Base-by-base conservation (phyloP, 2,113 vertebrate genomes). In the Albula glossodonta region DNA sequence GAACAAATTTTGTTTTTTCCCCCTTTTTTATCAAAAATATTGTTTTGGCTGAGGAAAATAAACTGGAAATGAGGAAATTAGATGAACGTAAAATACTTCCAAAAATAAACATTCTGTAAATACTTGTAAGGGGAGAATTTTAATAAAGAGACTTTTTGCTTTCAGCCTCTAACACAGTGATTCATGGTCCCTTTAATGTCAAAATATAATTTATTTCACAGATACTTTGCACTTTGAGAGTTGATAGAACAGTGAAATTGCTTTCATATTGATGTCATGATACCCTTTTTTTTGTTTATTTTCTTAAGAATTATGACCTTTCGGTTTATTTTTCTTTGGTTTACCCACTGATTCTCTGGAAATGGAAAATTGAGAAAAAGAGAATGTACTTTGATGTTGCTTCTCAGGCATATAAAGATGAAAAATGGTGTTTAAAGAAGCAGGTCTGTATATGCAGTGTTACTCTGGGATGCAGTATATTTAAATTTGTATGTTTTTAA, bases 161-260 rank as follows among this genome's bases (percentile, higher is more conserved):
- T 31, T 8, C 70, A n/a, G 9, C 70, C 22, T 74, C 5, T 8
- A n/a, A 10, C 70, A 31, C n/a, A 31, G 4, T 74, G 70, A 84
- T 84, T 84, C 52, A 84, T 31, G 70, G 13, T 2, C 63, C 31
- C 70, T 25, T 17, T 50, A 66, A 78, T 53, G 70, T 84, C 51
- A 9, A 48, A 74, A 80, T 31, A 85, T n/a, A 31, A 85, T 85
- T 56, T 80, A 85, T 79, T 17, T 51, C 25, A 25, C 51, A 78
- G 52, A 85, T 57, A 80, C 74, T 60, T 25, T 52, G 51, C 41
- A 85, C 77, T 79, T 31, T 2, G 52, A 79, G 84, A 78, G 74
- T 60, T 78, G 48, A 50, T 50, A 80, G 48, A 50, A 12, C 50
- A 4, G 79, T 49, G 51, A 80, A 80, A 80, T 80, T 85, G 5